A percentile compares a stretch with the other conserved stretches of the same genome.
Conservation (phyloP, 2,888 invertebrate genomes). For the Cosmia pyralina region DNA sequence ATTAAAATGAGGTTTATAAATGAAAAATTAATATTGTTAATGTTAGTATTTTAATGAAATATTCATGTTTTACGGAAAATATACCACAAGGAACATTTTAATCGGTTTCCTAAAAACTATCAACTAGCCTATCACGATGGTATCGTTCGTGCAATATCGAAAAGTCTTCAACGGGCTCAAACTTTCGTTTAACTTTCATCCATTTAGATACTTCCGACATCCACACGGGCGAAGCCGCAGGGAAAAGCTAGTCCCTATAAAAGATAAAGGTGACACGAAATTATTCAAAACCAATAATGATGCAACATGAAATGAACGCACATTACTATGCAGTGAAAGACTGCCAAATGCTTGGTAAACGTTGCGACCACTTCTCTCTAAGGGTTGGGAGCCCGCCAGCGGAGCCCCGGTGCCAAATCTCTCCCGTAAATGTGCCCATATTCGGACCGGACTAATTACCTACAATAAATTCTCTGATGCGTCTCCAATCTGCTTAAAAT, state of each 20-base stretch:
- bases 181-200: not conserved
- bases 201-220: too few relatives aligned
- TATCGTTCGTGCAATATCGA: not conserved
- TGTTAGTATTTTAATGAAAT: too few relatives aligned
- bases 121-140: too few relatives aligned
- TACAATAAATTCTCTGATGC: slow-evolving; percentile 65
- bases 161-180: not conserved
- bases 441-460: slow-evolving; percentile 74
- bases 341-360: slow-evolving; percentile 85
- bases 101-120: too few relatives aligned
- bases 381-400: slow-evolving; percentile 80
- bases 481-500: slow-evolving; percentile 62
- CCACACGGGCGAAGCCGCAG: too few relatives aligned
- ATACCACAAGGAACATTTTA: too few relatives aligned
- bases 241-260: not conserved
- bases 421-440: slow-evolving; percentile 73
- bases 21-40: too few relatives aligned
- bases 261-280: slow-evolving; percentile 61
- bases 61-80: too few relatives aligned
- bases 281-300: slow-evolving; percentile 72
- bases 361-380: slow-evolving; percentile 77
- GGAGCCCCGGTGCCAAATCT: slow-evolving; percentile 73
- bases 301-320: slow-evolving; percentile 76
- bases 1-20: too few relatives aligned
- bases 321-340: slow-evolving; percentile 81